Evolutionary conservation across 2,113 vertebrate genomes (phyloP).

Genomic region (Lophius piscatorius): DNA sequence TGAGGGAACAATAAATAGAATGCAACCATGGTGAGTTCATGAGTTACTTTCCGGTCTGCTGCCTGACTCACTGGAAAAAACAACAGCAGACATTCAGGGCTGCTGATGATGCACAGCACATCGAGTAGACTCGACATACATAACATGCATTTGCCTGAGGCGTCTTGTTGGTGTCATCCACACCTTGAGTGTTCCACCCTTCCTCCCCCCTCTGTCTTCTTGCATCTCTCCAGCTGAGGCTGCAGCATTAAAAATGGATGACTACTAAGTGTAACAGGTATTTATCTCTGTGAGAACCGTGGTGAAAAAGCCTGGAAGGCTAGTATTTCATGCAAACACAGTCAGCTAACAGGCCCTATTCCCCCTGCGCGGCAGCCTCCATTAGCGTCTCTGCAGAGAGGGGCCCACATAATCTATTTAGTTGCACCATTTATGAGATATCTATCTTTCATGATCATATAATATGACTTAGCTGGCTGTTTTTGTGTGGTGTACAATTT

Average conservation of each 20-base stretch:
- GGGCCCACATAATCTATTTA: conserved; percentile 71
- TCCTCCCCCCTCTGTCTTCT: conserved; percentile 30
- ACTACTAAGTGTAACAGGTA: conserved; percentile 82
- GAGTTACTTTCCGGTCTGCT: conserved; percentile 44
- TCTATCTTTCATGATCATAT: conserved; percentile 72
- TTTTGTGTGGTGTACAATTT: conserved; percentile 18
- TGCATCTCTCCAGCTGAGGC: conserved; percentile 74
- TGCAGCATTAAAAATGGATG: conserved; percentile 83
- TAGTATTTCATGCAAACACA: conserved; percentile 64
- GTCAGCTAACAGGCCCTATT: conserved; percentile 70
- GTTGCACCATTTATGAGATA: conserved; percentile 69
- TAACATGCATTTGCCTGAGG: conserved; percentile 21
- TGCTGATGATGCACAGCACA: conserved; percentile 45
- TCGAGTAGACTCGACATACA: conserved; percentile 23
- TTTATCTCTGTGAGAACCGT: conserved; percentile 74
- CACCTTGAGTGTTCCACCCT: conserved; percentile 36
- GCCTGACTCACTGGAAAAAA: conserved; percentile 13
- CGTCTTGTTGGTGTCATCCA: conserved; percentile 48
- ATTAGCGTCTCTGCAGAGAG: conserved; percentile 69
- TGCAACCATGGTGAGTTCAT: conserved; percentile 21
- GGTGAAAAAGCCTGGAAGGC: conserved; percentile 66
- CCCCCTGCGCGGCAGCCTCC: conserved; percentile 66
- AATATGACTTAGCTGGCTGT: conserved; percentile 36
- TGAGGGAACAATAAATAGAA: conserved; percentile 27
- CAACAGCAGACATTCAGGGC: conserved; percentile 23